Percentiles rank a stretch among this genome's conserved stretches.
These are phyloP conservation scores for Anniella stebbinsi DNA, from an alignment of 2,797 vertebrate species.

Conservation along the genomic window DNA sequence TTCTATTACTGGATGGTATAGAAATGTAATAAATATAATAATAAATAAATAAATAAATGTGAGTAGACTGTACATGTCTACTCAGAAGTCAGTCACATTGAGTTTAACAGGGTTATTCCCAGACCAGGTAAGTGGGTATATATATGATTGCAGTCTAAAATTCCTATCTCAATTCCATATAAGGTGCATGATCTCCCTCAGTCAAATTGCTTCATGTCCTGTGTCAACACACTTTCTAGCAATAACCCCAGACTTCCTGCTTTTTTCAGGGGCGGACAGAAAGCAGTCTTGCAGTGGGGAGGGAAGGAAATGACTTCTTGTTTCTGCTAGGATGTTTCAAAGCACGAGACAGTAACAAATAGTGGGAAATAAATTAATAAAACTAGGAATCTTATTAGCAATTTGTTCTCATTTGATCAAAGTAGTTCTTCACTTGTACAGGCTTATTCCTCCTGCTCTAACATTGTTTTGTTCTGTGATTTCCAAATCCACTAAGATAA, in stretches of 20 bases:
- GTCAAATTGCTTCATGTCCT: conserved; percentile 1
- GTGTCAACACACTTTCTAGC: background rate
- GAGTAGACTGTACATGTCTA: background rate
- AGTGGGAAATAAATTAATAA: background rate
- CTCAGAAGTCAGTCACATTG: background rate
- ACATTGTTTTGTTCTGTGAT: conserved; percentile 21
- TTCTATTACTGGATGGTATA: no score
- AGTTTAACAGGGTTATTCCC: background rate
- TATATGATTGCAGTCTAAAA: background rate
- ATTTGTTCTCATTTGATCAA: conserved; percentile 17
- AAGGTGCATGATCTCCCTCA: background rate
- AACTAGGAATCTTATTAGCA: background rate
- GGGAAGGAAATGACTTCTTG: background rate
- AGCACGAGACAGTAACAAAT: background rate
- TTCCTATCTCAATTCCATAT: fast-evolving
- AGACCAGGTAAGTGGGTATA: background rate
- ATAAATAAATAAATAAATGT: no score
- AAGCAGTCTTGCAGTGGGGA: background rate
- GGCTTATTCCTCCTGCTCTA: conserved; percentile 20
- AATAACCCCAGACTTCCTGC: conserved; percentile 49
- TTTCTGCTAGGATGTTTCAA: conserved; percentile 27
- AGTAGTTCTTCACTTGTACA: conserved; percentile 7
- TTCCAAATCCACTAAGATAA: conserved; percentile 20
- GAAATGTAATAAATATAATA: no score
- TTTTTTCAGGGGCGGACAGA: fast-evolving